Evolutionary conservation across 2,113 vertebrate species (phyloP).

Genomic region (Sorex araneus): DNA sequence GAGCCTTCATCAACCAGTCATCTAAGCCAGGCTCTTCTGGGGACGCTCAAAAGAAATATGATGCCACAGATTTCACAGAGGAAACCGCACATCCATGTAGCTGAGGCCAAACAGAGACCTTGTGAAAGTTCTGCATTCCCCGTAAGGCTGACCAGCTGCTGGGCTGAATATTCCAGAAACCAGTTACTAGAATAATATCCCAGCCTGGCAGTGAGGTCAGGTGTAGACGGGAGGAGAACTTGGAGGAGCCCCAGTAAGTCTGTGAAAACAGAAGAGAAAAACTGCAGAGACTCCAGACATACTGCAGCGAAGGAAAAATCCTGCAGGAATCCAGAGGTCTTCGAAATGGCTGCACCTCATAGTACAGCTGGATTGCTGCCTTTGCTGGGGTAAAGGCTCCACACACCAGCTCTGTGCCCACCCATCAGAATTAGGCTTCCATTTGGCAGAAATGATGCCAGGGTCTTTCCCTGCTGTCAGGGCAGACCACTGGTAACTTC

Average conservation of each 20-base stretch:
- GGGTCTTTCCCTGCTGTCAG: not conserved
- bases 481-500: not conserved
- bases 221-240: constrained; percentile 28
- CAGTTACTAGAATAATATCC: constrained; percentile 52
- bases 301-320: not conserved
- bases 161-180: constrained; percentile 17
- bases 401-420: not conserved
- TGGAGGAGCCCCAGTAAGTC: constrained; percentile 35
- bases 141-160: not conserved
- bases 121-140: not conserved
- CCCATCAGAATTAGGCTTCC: not conserved
- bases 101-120: not conserved
- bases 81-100: not conserved
- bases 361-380: not conserved
- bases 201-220: not conserved
- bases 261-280: not conserved
- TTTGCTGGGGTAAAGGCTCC: not conserved
- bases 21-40: not conserved
- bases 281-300: not conserved
- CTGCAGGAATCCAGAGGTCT: not conserved
- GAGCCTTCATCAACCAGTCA: not conserved
- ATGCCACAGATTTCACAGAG: constrained; percentile 33
- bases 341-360: not conserved
- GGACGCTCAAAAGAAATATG: constrained; percentile 23
- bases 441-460: not conserved